Conservation (phyloP, 2,797 vertebrate species). For the Cossypha dichroa region DNA sequence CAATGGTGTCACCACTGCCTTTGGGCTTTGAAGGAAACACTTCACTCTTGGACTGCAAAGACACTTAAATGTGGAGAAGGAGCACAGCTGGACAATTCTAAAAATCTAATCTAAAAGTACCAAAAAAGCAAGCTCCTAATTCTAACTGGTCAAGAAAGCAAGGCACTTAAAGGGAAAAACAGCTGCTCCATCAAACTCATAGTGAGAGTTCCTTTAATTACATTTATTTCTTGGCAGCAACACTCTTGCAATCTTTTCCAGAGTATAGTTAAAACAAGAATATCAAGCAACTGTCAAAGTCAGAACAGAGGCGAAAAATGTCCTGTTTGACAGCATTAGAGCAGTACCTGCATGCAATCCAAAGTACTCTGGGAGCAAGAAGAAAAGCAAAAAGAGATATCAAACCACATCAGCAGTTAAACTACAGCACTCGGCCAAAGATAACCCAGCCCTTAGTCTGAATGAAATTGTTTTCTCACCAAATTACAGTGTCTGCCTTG, state of each 20-base stretch:
- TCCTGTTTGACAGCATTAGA: constrained; percentile 6
- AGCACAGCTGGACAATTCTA: neutral
- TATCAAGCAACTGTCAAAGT: neutral
- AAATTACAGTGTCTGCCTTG: neutral
- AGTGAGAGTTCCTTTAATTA: neutral
- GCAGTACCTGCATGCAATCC: constrained; percentile 98
- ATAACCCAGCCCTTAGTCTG: neutral
- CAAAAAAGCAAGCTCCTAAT: neutral
- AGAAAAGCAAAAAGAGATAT: constrained; percentile 49
- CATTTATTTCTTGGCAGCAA: neutral
- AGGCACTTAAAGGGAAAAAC: neutral
- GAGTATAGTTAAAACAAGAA: neutral
- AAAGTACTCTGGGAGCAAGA: constrained; percentile 87
- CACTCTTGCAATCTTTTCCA: constrained; percentile 7
- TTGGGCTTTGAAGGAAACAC: neutral
- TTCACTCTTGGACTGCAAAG: neutral
- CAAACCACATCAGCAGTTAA: constrained; percentile 15
- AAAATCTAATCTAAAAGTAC: neutral
- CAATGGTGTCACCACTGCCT: neutral
- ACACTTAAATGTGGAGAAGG: neutral
- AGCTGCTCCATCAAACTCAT: neutral
- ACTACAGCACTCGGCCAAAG: neutral
- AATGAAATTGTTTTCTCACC: neutral
- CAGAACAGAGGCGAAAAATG: neutral
- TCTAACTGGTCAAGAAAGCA: neutral